phyloP scores from a whole-genome alignment of 2,113 vertebrate genomes.

The Mustelus asterias region DNA sequence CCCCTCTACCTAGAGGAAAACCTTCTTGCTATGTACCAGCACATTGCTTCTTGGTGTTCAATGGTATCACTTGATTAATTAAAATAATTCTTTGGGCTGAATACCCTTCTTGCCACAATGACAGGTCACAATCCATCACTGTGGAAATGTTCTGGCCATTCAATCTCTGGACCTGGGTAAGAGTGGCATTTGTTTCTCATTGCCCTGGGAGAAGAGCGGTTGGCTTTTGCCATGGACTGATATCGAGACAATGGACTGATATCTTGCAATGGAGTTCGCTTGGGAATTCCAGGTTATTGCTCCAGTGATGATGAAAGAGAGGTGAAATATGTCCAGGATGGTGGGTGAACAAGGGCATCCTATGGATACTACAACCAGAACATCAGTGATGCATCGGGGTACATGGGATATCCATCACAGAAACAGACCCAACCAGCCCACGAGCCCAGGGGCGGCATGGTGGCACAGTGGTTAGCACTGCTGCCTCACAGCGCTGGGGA shows the following conservation, averaged over 20 bases:
- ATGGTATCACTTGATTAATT: not conserved
- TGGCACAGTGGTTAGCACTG: too few relatives aligned
- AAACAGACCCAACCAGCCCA: too few relatives aligned
- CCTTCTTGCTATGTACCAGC: too few relatives aligned
- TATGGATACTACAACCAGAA: not conserved
- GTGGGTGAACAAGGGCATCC: not conserved
- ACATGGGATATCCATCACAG: too few relatives aligned
- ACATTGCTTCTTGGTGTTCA: not conserved
- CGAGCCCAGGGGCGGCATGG: too few relatives aligned
- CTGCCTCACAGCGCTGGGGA: too few relatives aligned
- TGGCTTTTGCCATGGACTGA: not conserved
- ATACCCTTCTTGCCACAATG: not conserved
- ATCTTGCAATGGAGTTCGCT: not conserved
- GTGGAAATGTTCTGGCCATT: not conserved
- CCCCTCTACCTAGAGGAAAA: too few relatives aligned
- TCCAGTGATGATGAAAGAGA: not conserved
- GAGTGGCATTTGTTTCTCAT: not conserved
- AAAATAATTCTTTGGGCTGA: not conserved
- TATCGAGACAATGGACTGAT: not conserved
- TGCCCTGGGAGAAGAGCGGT: not conserved
- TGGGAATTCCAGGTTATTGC: not conserved
- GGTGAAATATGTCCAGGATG: not conserved
- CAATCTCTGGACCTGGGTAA: not conserved
- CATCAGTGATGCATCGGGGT: not conserved
- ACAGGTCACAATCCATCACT: not conserved